Evolutionary conservation across 2,797 vertebrate genomes (phyloP).

Genomic region (Mus caroli): DNA sequence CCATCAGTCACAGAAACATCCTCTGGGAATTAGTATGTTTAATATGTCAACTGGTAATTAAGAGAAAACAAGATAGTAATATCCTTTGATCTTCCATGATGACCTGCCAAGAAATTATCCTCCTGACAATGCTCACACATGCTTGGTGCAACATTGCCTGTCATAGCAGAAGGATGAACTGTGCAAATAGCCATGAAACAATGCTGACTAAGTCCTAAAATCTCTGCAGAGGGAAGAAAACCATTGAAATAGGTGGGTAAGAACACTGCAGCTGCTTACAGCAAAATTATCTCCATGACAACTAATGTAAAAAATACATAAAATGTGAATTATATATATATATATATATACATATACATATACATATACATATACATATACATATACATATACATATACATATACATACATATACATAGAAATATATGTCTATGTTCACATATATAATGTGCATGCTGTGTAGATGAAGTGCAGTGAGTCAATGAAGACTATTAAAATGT

Average conservation of each 20-base stretch:
- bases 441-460: not conserved
- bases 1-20: constrained; percentile 53
- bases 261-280: not conserved
- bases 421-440: not conserved
- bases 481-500: not conserved
- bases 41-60: constrained; percentile 64
- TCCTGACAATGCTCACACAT: not conserved
- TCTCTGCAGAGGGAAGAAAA: not conserved
- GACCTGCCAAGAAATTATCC: constrained; percentile 18
- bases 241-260: not conserved
- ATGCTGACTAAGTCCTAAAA: not conserved
- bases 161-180: not conserved
- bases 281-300: not conserved
- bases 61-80: constrained; percentile 22
- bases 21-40: constrained; percentile 57
- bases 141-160: not conserved
- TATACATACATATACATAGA: not conserved
- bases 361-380: not conserved
- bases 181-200: not conserved
- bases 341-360: not conserved
- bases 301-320: not conserved
- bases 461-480: not conserved
- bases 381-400: not conserved
- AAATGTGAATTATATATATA: not conserved
- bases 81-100: constrained; percentile 57